Conservation (phyloP, 2,797 vertebrate genomes). For the Semaprochilodus insignis region DNA sequence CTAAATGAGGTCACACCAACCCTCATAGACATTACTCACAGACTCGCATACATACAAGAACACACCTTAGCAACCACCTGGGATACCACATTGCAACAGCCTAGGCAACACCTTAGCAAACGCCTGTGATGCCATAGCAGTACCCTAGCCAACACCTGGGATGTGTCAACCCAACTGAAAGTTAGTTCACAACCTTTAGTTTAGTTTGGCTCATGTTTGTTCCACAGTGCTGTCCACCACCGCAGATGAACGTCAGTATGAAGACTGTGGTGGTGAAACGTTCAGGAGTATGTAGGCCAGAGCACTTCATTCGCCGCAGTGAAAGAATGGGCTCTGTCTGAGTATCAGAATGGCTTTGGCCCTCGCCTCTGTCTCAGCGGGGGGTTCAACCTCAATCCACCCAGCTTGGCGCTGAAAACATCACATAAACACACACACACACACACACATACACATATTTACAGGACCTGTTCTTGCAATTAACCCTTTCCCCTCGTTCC, state of each 20-base stretch:
- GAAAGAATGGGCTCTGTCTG: conserved; percentile 42
- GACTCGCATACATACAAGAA: no score
- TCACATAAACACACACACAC: conserved; percentile 49
- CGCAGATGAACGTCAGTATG: background rate
- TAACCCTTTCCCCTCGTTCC: conserved; percentile 28
- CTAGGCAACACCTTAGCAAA: no score
- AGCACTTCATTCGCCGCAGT: conserved; percentile 7
- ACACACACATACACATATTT: conserved; percentile 52
- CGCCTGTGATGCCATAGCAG: no score
- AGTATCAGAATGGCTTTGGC: conserved; percentile 70
- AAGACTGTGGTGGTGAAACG: background rate
- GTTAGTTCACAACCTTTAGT: no score
- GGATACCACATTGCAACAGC: no score
- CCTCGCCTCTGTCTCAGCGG: conserved; percentile 70
- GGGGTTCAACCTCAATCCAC: conserved; percentile 73
- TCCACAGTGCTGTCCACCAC: no score
- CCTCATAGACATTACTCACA: no score
- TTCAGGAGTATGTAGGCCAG: conserved; percentile 35
- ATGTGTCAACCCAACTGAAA: no score
- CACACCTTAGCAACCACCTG: no score
- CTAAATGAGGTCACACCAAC: no score
- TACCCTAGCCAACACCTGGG: no score
- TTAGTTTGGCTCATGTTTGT: no score
- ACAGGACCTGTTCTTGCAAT: conserved; percentile 29
- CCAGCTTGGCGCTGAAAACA: conserved; percentile 60